A percentile compares a stretch with the other conserved stretches of the same genome.
These are phyloP conservation scores for Rhamnusium bicolor DNA, from an alignment of 2,888 invertebrate genomes.

Conservation along the genomic window DNA sequence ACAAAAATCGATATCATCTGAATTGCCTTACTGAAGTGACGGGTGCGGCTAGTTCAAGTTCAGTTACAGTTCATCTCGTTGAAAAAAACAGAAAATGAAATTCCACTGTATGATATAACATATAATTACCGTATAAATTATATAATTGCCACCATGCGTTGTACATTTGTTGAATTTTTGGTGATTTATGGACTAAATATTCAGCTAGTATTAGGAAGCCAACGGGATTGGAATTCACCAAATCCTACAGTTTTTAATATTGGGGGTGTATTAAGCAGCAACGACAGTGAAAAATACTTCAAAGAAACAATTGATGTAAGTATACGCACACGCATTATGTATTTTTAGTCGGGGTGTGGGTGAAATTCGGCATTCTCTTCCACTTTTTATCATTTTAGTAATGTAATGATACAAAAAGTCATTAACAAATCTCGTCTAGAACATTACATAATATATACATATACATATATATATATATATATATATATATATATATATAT, in stretches of 20 bases:
- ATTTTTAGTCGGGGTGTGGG: too few relatives aligned
- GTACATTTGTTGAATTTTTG: not conserved
- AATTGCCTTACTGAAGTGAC: conserved; percentile 52
- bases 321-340: conserved; percentile 40
- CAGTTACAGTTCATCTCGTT: not conserved
- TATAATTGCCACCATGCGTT: not conserved
- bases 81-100: not conserved
- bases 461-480: too few relatives aligned
- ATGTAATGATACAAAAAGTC: too few relatives aligned
- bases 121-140: not conserved
- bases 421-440: too few relatives aligned
- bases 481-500: too few relatives aligned
- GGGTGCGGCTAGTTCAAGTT: conserved; percentile 55
- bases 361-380: too few relatives aligned
- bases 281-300: conserved; percentile 86
- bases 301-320: conserved; percentile 88
- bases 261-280: conserved; percentile 92
- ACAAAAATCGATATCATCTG: conserved; percentile 60
- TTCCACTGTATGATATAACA: not conserved
- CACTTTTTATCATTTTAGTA: too few relatives aligned
- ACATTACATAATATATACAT: too few relatives aligned
- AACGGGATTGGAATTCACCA: conserved; percentile 58
- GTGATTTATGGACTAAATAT: conserved; percentile 5
- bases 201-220: conserved; percentile 19
- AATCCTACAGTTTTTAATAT: conserved; percentile 81